Conservation (phyloP, 2,888 invertebrate species). For the Chrysomela aeneicollis region DNA sequence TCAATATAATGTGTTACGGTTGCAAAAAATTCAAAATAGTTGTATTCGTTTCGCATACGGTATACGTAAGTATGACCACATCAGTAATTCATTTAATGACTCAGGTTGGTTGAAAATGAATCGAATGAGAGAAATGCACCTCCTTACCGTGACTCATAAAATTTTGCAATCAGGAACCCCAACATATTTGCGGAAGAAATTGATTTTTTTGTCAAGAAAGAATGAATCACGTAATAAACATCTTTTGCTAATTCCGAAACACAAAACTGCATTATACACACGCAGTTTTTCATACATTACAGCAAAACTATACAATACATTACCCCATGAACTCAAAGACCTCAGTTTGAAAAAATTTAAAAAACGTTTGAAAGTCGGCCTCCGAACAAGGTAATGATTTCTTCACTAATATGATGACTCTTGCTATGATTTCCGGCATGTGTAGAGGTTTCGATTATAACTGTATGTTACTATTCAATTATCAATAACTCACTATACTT, state of each 20-base stretch:
- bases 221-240: constrained; percentile 11
- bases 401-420: no score
- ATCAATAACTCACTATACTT: no score
- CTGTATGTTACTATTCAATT: no score
- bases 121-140: constrained; percentile 9
- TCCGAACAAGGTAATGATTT: no score
- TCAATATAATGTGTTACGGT: no score
- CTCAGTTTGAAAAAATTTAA: no score
- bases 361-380: no score
- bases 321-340: constrained; percentile 14
- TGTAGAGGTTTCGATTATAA: no score
- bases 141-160: background rate
- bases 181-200: no score
- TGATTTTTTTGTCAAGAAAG: background rate
- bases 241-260: background rate
- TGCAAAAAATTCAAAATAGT: no score
- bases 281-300: background rate
- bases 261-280: constrained; percentile 1
- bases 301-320: constrained; percentile 6
- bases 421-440: no score
- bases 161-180: constrained; percentile 12
- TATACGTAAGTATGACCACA: constrained; percentile 10
- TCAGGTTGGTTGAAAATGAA: constrained; percentile 3
- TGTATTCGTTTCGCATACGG: constrained; percentile 1
- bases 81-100: background rate